Evolutionary conservation across 2,113 vertebrate species (phyloP).

Genomic region (Proteles cristata): DNA sequence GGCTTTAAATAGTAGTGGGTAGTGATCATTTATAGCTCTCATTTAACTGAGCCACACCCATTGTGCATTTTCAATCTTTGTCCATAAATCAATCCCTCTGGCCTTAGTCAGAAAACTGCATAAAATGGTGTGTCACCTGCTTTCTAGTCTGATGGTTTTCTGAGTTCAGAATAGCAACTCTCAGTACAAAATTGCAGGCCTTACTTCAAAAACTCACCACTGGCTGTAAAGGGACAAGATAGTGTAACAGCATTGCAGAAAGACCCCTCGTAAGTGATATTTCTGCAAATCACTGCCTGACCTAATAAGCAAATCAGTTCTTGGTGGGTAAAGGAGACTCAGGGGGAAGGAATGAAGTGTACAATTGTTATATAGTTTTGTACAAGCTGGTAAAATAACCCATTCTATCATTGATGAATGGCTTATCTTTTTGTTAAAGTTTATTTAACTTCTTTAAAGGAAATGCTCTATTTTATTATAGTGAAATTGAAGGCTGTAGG

Average conservation of each 20-base stretch:
- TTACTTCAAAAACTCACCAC: not conserved
- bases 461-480: not conserved
- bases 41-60: not conserved
- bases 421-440: not conserved
- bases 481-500: not conserved
- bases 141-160: conserved; percentile 15
- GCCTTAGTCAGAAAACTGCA: conserved; percentile 42
- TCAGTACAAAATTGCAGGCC: not conserved
- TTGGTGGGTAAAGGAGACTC: not conserved
- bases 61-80: conserved; percentile 22
- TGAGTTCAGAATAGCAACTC: not conserved
- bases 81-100: conserved; percentile 30
- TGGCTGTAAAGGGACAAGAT: not conserved
- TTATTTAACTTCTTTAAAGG: not conserved
- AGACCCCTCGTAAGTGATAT: conserved; percentile 5
- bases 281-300: conserved; percentile 13
- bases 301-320: conserved; percentile 41
- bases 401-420: not conserved
- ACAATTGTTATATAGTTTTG: not conserved
- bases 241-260: not conserved
- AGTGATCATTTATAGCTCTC: not conserved
- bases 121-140: not conserved
- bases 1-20: conserved; percentile 7
- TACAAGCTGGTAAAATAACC: not conserved
- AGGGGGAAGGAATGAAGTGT: not conserved